Evolutionary conservation across 2,113 vertebrate genomes (phyloP).

Genomic region (Pomatostomus ruficeps): DNA sequence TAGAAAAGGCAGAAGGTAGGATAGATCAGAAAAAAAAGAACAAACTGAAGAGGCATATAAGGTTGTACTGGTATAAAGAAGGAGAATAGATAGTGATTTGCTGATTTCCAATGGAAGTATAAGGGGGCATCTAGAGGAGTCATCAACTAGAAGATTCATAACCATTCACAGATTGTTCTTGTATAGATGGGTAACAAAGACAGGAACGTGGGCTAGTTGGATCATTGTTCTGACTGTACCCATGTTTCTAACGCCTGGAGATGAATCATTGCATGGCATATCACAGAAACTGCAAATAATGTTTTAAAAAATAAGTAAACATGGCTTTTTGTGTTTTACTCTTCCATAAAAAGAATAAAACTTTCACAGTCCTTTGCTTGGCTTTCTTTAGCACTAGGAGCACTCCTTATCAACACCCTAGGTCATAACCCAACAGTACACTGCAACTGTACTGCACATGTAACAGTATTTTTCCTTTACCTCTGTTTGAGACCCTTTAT

Average conservation of each 20-base stretch:
- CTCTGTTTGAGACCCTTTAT: conserved; percentile 80
- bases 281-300: not conserved
- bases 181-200: not conserved
- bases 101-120: not conserved
- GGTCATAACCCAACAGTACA: not conserved
- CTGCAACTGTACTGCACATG: not conserved
- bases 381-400: not conserved
- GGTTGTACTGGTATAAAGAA: not conserved
- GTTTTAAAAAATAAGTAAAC: not conserved
- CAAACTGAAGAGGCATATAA: not conserved
- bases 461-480: conserved; percentile 62
- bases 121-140: not conserved
- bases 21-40: not conserved
- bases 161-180: not conserved
- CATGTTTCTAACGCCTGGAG: not conserved
- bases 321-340: not conserved
- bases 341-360: not conserved
- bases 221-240: not conserved
- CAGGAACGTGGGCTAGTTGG: not conserved
- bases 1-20: not conserved
- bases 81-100: not conserved
- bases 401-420: not conserved
- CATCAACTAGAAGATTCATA: not conserved
- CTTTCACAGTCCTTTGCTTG: not conserved
- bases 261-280: not conserved